Evolutionary conservation across 2,797 vertebrate species (phyloP).

Genomic region (Myioborus miniatus): DNA sequence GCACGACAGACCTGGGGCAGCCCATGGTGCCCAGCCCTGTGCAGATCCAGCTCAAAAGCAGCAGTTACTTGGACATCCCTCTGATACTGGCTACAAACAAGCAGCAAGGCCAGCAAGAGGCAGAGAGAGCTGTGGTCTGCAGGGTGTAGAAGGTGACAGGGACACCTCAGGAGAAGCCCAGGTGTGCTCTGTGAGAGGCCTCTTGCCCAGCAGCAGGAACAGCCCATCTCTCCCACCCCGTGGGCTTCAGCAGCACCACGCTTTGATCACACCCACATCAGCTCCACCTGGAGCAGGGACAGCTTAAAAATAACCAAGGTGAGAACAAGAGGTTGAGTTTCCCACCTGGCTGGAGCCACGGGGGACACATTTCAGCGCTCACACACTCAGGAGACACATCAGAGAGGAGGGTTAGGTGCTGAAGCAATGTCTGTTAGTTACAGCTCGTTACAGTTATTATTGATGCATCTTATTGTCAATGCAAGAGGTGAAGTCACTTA

Average conservation of each 20-base stretch:
- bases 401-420: neutral
- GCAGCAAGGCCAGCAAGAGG: neutral
- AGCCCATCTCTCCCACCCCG: neutral
- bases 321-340: fast-evolving
- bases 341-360: neutral
- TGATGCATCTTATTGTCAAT: conserved; percentile 14
- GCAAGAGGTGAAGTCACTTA: conserved; percentile 32
- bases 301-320: neutral
- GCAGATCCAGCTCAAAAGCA: neutral
- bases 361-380: fast-evolving
- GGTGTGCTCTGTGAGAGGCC: fast-evolving
- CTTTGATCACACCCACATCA: neutral
- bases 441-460: conserved; percentile 30
- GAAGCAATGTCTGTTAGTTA: conserved; percentile 42
- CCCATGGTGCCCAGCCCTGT: fast-evolving
- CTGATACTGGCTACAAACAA: fast-evolving
- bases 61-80: neutral
- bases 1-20: fast-evolving
- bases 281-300: neutral
- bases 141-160: fast-evolving
- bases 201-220: neutral
- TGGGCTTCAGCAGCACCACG: neutral
- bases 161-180: neutral
- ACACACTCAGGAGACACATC: neutral
- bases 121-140: neutral